phyloP scores from a whole-genome alignment of 2,113 vertebrate species.

The Eretmochelys imbricata region DNA sequence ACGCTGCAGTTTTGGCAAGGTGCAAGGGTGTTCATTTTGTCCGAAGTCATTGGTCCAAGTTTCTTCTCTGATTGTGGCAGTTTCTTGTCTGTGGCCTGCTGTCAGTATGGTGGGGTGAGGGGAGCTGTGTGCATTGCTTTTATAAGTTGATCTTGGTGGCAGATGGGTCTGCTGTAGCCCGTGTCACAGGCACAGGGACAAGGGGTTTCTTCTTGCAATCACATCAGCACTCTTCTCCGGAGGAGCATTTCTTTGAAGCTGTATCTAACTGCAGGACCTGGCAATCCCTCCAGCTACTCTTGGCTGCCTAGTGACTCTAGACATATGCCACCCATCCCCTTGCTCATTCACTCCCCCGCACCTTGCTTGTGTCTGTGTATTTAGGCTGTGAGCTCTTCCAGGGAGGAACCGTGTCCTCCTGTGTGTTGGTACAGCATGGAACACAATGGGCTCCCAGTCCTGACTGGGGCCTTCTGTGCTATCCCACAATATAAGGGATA shows the following conservation, averaged over 20 bases:
- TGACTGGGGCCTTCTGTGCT: background rate
- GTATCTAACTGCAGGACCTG: background rate
- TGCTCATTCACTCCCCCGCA: background rate
- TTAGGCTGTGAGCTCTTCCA: background rate
- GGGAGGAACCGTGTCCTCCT: background rate
- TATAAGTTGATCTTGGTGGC: background rate
- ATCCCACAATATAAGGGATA: background rate
- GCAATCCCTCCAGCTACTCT: background rate
- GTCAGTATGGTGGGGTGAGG: background rate
- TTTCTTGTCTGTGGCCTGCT: background rate
- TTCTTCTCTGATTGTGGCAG: background rate
- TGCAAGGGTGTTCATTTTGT: background rate
- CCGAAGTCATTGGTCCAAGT: too few species aligned
- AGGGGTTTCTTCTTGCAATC: background rate
- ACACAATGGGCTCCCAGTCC: background rate
- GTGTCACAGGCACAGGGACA: slow-evolving; percentile 19
- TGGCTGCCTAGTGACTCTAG: slow-evolving; percentile 21
- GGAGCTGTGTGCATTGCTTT: background rate
- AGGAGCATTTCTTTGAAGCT: slow-evolving; percentile 29
- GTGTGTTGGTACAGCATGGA: rapidly evolving
- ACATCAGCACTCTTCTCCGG: background rate
- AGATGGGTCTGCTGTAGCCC: slow-evolving; percentile 28
- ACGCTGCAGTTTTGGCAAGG: background rate
- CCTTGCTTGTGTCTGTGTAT: rapidly evolving
- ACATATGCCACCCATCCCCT: background rate